Evolutionary conservation across 2,888 invertebrate species (phyloP).

Genomic region (Himalopsyche anomala): DNA sequence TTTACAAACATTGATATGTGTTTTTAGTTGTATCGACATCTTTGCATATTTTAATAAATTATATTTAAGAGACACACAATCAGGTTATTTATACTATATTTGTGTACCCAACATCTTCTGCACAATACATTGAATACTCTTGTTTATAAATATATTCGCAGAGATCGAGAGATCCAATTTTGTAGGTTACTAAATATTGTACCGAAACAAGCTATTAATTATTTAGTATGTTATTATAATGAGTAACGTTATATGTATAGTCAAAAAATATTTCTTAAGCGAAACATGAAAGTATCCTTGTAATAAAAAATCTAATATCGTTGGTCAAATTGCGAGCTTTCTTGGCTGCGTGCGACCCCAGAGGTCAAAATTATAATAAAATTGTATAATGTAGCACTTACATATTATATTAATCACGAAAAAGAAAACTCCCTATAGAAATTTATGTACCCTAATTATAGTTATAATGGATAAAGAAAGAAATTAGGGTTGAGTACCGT

Average conservation of each 20-base stretch:
- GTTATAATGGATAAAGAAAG: constrained; percentile 27
- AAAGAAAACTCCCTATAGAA: not conserved
- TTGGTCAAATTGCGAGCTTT: constrained; percentile 27
- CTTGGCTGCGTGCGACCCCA: constrained; percentile 32
- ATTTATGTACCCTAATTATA: constrained; percentile 16
- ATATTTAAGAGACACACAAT: too few species aligned
- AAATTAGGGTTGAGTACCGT: not conserved
- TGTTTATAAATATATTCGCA: too few species aligned
- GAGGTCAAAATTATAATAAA: constrained; percentile 42
- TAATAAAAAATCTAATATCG: constrained; percentile 15
- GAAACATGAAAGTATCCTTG: not conserved
- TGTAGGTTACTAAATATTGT: not conserved
- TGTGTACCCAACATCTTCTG: too few species aligned
- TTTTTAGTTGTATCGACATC: too few species aligned
- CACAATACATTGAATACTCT: too few species aligned
- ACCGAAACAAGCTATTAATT: constrained; percentile 11
- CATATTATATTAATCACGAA: constrained; percentile 42
- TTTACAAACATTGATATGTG: too few species aligned
- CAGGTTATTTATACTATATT: too few species aligned
- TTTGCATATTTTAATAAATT: too few species aligned
- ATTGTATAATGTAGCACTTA: constrained; percentile 24
- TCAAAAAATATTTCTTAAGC: not conserved
- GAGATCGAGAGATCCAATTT: too few species aligned
- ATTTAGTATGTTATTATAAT: not conserved
- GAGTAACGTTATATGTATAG: not conserved